Conservation (phyloP, 2,113 vertebrate genomes). For the Phaethornis superciliosus region DNA sequence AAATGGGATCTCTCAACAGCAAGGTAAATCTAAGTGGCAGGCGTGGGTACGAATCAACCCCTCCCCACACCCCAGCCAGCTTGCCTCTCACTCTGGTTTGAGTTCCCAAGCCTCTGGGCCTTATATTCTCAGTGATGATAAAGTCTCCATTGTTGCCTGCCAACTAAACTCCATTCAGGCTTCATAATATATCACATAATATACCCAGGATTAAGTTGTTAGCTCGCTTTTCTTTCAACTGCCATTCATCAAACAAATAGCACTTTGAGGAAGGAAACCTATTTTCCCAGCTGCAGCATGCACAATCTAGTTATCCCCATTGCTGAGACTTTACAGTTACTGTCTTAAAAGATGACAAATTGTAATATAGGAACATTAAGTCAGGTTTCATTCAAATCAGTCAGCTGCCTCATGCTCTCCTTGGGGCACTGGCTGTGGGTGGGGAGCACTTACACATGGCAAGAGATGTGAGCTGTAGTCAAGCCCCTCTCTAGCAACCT, state of each 20-base stretch:
- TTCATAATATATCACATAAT: slow-evolving; percentile 59
- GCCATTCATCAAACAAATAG: slow-evolving; percentile 56
- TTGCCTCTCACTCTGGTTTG: not conserved
- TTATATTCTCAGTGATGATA: slow-evolving; percentile 51
- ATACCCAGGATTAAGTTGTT: slow-evolving; percentile 59
- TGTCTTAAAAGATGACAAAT: slow-evolving; percentile 9
- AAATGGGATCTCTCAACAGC: not conserved
- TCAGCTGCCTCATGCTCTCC: not conserved
- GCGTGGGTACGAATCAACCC: not conserved
- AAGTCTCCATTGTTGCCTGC: slow-evolving; percentile 49
- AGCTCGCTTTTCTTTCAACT: slow-evolving; percentile 39
- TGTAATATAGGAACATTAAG: not conserved
- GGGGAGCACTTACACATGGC: rapidly evolving
- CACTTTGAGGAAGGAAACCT: slow-evolving; percentile 32
- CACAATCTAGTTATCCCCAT: not conserved
- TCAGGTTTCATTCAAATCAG: slow-evolving; percentile 4
- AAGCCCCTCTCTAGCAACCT: not conserved
- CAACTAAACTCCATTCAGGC: slow-evolving; percentile 49
- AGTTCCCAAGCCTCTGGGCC: slow-evolving; percentile 54
- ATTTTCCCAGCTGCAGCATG: slow-evolving; percentile 30
- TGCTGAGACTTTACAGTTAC: not conserved
- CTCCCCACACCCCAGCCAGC: not conserved
- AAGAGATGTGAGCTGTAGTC: not conserved
- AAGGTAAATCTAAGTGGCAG: slow-evolving; percentile 27
- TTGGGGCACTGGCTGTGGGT: not conserved